A percentile compares a stretch with the other conserved stretches of the same genome.
Evolutionary conservation across 2,888 invertebrate genomes (phyloP).

Genomic region (Terebella lapidaria): DNA sequence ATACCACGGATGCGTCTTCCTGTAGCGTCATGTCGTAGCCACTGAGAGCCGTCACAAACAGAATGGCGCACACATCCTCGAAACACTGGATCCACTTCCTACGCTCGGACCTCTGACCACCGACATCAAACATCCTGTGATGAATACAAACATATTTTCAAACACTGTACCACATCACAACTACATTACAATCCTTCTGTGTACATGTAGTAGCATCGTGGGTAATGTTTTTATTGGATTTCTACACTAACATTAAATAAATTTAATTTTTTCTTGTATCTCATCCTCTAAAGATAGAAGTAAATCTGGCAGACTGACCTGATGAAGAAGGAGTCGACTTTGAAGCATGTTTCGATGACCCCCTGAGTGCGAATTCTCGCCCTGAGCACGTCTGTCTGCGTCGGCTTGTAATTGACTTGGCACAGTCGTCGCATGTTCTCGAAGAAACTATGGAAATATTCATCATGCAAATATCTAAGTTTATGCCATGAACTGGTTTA

Average conservation of each 20-base stretch:
- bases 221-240: too few relatives aligned
- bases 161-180: too few relatives aligned
- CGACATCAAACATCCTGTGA: constrained; percentile 64
- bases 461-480: too few relatives aligned
- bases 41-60: constrained; percentile 65
- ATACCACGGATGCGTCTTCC: constrained; percentile 60
- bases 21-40: constrained; percentile 66
- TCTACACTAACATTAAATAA: too few relatives aligned
- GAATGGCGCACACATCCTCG: constrained; percentile 63
- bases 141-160: constrained; percentile 2
- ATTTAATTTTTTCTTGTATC: too few relatives aligned
- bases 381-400: constrained; percentile 63
- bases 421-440: constrained; percentile 66
- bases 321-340: constrained; percentile 60
- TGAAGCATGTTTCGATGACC: constrained; percentile 65
- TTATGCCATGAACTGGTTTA: too few relatives aligned
- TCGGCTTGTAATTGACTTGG: constrained; percentile 63
- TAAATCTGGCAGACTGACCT: too few relatives aligned
- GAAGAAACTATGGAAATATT: constrained; percentile 63
- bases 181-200: too few relatives aligned
- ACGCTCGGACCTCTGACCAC: constrained; percentile 64
- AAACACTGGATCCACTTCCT: constrained; percentile 68
- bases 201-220: too few relatives aligned
- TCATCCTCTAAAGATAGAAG: too few relatives aligned
- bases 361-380: constrained; percentile 65